Conservation (phyloP, 1,140 invertebrate species). For the Cherax destructor region DNA sequence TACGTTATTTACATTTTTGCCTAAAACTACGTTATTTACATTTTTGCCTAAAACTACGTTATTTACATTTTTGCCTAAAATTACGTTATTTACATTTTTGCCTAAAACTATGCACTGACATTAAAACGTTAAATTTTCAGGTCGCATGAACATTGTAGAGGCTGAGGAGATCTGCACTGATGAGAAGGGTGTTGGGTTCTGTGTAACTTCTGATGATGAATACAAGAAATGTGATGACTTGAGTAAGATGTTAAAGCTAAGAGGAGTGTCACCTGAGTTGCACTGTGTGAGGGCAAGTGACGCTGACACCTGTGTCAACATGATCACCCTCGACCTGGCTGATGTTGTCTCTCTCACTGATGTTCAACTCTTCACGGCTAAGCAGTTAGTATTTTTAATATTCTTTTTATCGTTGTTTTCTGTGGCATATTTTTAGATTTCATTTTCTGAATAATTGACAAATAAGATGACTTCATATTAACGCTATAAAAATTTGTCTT, state of each 20-base stretch:
- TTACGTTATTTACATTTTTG: too few relatives aligned
- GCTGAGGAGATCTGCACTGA: slow-evolving; percentile 22
- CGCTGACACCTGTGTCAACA: slow-evolving; percentile 18
- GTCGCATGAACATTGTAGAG: slow-evolving; percentile 46
- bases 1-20: too few relatives aligned
- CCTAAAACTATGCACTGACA: neutral
- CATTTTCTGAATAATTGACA: too few relatives aligned
- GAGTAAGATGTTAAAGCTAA: slow-evolving; percentile 16
- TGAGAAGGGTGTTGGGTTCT: slow-evolving; percentile 35
- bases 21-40: neutral
- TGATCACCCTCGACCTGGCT: neutral
- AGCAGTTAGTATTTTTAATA: neutral
- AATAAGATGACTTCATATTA: too few relatives aligned
- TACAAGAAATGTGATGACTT: slow-evolving; percentile 52
- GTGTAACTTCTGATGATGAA: slow-evolving; percentile 32
- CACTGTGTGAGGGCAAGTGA: slow-evolving; percentile 1
- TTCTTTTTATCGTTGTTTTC: neutral
- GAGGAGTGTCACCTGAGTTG: slow-evolving; percentile 28
- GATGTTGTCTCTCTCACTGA: slow-evolving; percentile 38
- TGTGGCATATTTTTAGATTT: too few relatives aligned
- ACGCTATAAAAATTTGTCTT: too few relatives aligned
- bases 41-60: neutral
- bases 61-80: neutral
- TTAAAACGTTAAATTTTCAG: slow-evolving; percentile 12
- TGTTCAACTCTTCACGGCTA: neutral